Evolutionary conservation across 1,140 invertebrate genomes (phyloP), one percentile per base, ranked within the genome.

Genomic region (Proctacanthus coquilletti): DNA sequence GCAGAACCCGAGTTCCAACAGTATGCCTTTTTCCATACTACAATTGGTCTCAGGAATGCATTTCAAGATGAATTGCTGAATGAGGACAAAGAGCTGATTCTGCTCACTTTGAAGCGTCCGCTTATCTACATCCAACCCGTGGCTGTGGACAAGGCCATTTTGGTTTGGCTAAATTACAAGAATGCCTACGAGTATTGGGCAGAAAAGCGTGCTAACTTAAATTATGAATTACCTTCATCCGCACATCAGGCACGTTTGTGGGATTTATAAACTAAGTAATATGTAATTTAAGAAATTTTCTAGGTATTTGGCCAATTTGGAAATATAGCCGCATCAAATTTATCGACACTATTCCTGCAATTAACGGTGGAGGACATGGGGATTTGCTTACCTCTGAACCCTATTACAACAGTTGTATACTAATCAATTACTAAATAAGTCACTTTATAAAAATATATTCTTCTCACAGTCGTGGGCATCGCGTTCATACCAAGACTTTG

Each of bases 101-200:
- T 96, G 10, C 89, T 97, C 31, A 89, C 83, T 0, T 61, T 97
- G 1, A 87, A 84, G 49, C 65, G 91, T 35, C 93, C 93, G 0
- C 67, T 96, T 33, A 80, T 98, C 38, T 95, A 94, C 58, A 80
- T 95, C 23, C 92, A 97, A 62, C 93, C 93, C 0, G 74, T 91
- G 47, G 91, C 93, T 3, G 82, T 98, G 25, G 93, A 98, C 60
- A 86, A 87, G 59, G 92, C 92, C 18, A 93, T 98, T 42, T 69
- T 97, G 1, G 91, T 97, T 6, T 97, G 92, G 92, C 64, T 97
- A 30, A 97, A 96, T 63, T 98, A 97, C 55, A 95, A 95, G 63
- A 96, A 95, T 63, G 92, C 93, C 0, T 97, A 97, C 52, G 92
- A 97, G 55, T 97, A 96, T 63, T 98, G 93, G 92, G 93, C 89